These are phyloP conservation scores for Rosalia funebris DNA, from an alignment of 2,888 invertebrate genomes.

Conservation along the genomic window DNA sequence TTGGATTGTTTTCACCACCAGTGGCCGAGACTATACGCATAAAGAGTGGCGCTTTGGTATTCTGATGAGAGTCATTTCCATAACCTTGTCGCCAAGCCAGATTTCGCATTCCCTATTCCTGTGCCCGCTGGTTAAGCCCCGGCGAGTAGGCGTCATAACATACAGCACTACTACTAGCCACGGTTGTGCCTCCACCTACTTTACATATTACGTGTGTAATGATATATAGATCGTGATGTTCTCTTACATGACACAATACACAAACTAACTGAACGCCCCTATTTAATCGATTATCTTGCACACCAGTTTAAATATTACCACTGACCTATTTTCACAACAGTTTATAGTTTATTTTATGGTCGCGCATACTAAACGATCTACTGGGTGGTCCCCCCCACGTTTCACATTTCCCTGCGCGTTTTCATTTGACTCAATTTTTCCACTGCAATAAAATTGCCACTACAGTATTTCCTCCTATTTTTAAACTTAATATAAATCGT, in stretches of 20 bases:
- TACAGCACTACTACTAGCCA: slow-evolving; percentile 36
- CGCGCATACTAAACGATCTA: slow-evolving; percentile 27
- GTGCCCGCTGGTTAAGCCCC: slow-evolving; percentile 34
- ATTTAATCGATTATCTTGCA: slow-evolving; percentile 30
- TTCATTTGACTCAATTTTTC: too few relatives aligned
- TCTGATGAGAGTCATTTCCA: slow-evolving; percentile 57
- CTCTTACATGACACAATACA: slow-evolving; percentile 30
- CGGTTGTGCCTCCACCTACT: slow-evolving; percentile 50
- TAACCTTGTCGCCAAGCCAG: slow-evolving; percentile 48
- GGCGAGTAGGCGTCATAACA: slow-evolving; percentile 46
- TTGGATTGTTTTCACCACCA: slow-evolving; percentile 10
- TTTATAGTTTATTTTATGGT: slow-evolving; percentile 34
- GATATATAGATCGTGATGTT: slow-evolving; percentile 44
- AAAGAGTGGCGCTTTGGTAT: slow-evolving; percentile 56
- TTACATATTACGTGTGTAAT: slow-evolving; percentile 55
- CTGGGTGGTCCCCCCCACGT: slow-evolving; percentile 33
- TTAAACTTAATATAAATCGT: too few relatives aligned
- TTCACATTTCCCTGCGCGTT: too few relatives aligned
- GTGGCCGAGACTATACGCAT: slow-evolving; percentile 31
- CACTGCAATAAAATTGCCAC: too few relatives aligned
- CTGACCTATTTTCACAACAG: slow-evolving; percentile 39
- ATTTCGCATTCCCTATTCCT: slow-evolving; percentile 42
- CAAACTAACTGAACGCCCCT: slow-evolving; percentile 28
- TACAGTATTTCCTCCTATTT: too few relatives aligned
- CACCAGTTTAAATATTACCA: slow-evolving; percentile 36